Base-by-base conservation (phyloP, 2,888 invertebrate genomes). In the Phalera bucephala region DNA sequence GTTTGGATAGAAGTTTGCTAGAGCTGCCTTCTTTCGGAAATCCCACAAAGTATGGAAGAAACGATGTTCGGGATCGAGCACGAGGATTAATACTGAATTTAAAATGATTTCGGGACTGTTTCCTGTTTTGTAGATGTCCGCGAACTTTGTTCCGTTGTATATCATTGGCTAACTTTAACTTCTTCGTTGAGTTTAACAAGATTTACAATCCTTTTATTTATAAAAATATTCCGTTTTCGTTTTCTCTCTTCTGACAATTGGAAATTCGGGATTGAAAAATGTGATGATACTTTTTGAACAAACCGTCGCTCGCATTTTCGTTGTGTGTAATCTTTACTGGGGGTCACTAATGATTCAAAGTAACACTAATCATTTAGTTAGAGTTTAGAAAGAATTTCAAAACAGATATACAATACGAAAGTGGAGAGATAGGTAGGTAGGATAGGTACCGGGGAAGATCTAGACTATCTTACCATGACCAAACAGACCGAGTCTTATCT, bases 61-160 rank as follows among this genome's bases (percentile, higher is more conserved):
- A 76, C 80, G 75, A 77, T 79, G 78, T 76, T 72, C 56, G 71
- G 68, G 72, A 64, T 73, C 59, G 72, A 71, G 70, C 72, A 80
- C 62, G 71, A 67, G 83, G 85, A 87, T 88, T 87, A 87, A 81
- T 87, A 74, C 81, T 78, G 80, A 82, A 80, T 85, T 81, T 77
- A 73, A 84, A 86, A 87, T 82, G 76, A 83, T 80, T 82, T 81
- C 55, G 72, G 69, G 67, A 74, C 70, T 75, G 66, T 67, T 70
- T 64, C 63, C 64, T 69, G 68, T 70, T 70, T 73, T 64, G 71
- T 70, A 60, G 68, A 74, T 75, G 70, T 68, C 72, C 67, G 52
- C 52, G 52, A 72, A 75, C 64, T 77, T 76, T 67, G 68, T 68
- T 66, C 70, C 60, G 67, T 72, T 68, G 67, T 72, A 68, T 73